Evolutionary conservation across 2,113 vertebrate genomes (phyloP), one percentile per base, ranked within the genome.

Genomic region (Thymallus thymallus): DNA sequence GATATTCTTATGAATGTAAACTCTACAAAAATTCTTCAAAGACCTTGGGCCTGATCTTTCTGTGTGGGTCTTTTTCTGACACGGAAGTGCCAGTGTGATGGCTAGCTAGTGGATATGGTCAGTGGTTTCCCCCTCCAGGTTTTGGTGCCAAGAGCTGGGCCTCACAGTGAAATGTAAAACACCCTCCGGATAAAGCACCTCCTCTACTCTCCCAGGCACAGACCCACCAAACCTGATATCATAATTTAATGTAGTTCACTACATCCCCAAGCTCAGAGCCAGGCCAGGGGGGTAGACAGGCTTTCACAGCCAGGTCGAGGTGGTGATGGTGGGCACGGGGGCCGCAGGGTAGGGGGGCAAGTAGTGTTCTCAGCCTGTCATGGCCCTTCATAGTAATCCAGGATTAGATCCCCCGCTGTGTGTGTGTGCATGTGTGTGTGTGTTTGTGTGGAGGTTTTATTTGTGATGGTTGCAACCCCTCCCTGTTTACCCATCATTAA

Each of bases 221-320:
- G 71, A 22, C 16, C 62, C 32, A 71, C 70, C 70, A 78, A 76
- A 77, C 68, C 45, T 79, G 80, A 80, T 66, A 62, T 70, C 78
- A 76, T 69, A 23, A 82, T 75, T 70, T 79, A 82, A 76, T 77
- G 78, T 86, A 74, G 74, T 18, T 45, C 24, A 70, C 20, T 51
- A 18, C 62, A 67, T 13, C 62, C 12, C 24, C 30, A 10, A 55
- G 73, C 45, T 12, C 18, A 2, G 68, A 26, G 22, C 35, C 66
- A 55, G 64, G 61, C 46, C 20, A 58, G 68, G 63, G 75, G 26
- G 67, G 30, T 48, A 24, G 41, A 51, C 35, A 74, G 63, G 22
- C 22, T 65, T 80, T 78, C 72, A 73, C 55, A 68, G 64, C 74
- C 73, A 84, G 60, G 48, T 63, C 30, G 70, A 76, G 67, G 23